Base-by-base conservation (phyloP, 92 coral and sea anemone genomes). In the Pocillopora grandis region DNA sequence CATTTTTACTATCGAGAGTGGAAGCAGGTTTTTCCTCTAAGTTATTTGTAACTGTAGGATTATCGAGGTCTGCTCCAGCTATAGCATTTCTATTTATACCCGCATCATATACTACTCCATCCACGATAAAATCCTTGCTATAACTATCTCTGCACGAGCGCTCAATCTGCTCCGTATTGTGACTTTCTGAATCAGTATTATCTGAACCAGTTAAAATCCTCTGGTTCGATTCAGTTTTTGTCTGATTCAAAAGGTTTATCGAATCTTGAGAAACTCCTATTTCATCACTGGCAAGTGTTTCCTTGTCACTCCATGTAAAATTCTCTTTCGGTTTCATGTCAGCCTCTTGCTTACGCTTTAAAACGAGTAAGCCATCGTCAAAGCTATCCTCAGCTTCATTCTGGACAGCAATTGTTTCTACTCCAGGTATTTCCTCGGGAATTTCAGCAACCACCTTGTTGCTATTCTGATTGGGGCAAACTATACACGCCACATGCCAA, bases 401-500 rank as follows among this genome's bases (percentile, higher is more conserved):
- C 60, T 48, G 23, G 1, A 56, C 62, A 62, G 33, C 58, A 10
- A 10, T 33, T 72, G 64, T 17, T 18, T 21, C 33, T 48, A 69
- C 31, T 62, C 62, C 61, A 66, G 72, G 33, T 17, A 10, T 55
- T 73, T 21, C 73, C 71, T 57, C 78, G 68, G 13, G n/a, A 23
- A 58, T 33, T 56, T 69, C 61, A n/a, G 27, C 55, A 49, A 2
- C 13, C 65, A 7, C 52, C 52, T 42, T 42, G 52, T 73, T 58
- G 21, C 58, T 55, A 80, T 33, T 80, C 10, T 58, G 42, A 76
- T 66, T 16, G 20, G 82, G 81, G 36, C 76, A 66, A 21, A 97
- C 92, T 48, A 88, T 87, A 71, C 94, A 93, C 37, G 97, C 92
- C 31, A 97, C 95, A 70, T 97, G 99, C 99, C 99, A 97, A 1